phyloP scores from a whole-genome alignment of 1,140 invertebrate species.

The Bombus soroeensis region DNA sequence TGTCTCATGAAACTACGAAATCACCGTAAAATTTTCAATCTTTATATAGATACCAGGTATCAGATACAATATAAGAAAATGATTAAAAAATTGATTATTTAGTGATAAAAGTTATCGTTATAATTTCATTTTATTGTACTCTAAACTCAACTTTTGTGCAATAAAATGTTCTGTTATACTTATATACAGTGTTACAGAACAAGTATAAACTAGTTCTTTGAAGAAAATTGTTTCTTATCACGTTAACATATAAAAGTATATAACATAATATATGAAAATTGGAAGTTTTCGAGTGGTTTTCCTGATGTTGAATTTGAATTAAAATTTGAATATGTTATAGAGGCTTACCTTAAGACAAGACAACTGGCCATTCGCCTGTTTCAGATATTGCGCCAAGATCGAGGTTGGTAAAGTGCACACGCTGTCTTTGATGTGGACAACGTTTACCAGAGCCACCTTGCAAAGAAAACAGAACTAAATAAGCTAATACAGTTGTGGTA shows the following conservation, averaged over 20 bases:
- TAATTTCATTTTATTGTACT: not conserved
- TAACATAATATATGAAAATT: not conserved
- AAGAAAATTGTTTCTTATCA: not conserved
- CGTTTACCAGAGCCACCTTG: constrained; percentile 89
- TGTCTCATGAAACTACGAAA: not conserved
- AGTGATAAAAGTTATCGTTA: not conserved
- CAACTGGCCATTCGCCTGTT: constrained; percentile 91
- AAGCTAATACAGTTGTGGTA: not conserved
- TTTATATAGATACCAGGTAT: not conserved
- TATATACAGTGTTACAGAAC: not conserved
- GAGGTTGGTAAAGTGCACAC: constrained; percentile 90
- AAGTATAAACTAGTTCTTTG: not conserved
- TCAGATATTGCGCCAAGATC: constrained; percentile 91
- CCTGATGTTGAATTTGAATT: not conserved
- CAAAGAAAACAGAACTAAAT: constrained; percentile 18
- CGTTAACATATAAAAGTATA: not conserved
- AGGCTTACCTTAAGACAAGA: constrained; percentile 89
- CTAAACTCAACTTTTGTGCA: not conserved
- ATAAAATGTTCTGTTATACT: not conserved
- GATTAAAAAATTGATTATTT: too few relatives aligned
- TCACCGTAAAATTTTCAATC: not conserved
- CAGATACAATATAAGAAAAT: too few relatives aligned
- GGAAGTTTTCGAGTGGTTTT: not conserved
- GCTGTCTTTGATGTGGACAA: constrained; percentile 91
- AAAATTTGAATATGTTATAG: not conserved